Conservation (phyloP, 1,140 invertebrate species). For the Drosophila chauvacae region DNA sequence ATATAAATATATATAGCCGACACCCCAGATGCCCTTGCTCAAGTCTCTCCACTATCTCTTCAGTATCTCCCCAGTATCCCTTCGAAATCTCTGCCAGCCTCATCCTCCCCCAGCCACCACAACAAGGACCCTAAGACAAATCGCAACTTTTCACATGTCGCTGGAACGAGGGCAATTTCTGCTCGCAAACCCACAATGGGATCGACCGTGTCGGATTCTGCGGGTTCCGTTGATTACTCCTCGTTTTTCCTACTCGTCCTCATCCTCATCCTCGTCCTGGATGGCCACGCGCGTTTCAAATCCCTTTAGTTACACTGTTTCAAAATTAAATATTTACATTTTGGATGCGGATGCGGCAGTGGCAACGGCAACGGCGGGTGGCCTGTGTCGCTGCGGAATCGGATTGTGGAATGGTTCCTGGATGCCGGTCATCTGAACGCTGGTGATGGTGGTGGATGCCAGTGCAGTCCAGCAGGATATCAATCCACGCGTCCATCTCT, state of each 20-base stretch:
- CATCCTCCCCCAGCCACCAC: slow-evolving; percentile 20
- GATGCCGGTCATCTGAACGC: slow-evolving; percentile 25
- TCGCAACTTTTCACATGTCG: slow-evolving; percentile 75
- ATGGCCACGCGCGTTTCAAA: slow-evolving; percentile 77
- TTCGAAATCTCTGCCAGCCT: background rate
- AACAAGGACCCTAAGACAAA: slow-evolving; percentile 18
- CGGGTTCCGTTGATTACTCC: slow-evolving; percentile 77
- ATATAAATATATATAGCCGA: background rate
- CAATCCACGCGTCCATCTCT: background rate
- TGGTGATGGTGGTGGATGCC: background rate
- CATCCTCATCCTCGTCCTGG: background rate
- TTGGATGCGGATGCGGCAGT: slow-evolving; percentile 56
- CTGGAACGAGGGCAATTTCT: slow-evolving; percentile 46
- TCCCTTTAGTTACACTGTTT: slow-evolving; percentile 83
- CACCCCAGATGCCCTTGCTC: background rate
- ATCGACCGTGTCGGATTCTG: slow-evolving; percentile 76
- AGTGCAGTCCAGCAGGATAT: background rate
- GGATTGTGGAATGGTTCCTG: slow-evolving; percentile 16
- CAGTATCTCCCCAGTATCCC: background rate
- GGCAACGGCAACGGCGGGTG: slow-evolving; percentile 14
- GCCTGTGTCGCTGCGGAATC: slow-evolving; percentile 5
- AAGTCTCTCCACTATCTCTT: background rate
- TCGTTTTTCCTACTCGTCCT: slow-evolving; percentile 6
- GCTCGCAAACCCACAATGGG: slow-evolving; percentile 26
- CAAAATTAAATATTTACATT: slow-evolving; percentile 84